These are phyloP conservation scores for Hycleus cichorii DNA, from an alignment of 1,140 invertebrate species.

Conservation along the genomic window DNA sequence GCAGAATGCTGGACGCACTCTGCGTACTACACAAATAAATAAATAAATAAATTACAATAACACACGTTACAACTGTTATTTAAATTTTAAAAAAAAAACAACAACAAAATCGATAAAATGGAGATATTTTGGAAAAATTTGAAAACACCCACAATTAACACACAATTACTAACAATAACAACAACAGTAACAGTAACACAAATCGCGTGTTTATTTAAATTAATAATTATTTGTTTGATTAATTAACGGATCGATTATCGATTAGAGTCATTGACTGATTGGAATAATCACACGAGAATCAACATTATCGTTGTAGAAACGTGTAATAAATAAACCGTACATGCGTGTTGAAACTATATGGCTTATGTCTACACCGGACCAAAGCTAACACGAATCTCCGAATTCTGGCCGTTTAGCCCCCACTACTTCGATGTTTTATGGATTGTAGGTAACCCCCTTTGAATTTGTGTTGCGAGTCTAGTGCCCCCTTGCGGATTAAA, in stretches of 20 bases:
- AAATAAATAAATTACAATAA: conserved; percentile 7
- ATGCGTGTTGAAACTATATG: no score
- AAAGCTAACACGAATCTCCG: conserved; percentile 14
- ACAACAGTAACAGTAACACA: neutral
- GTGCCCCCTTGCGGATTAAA: conserved; percentile 6
- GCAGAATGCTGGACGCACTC: conserved; percentile 39
- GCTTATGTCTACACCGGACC: neutral
- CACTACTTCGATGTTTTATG: no score
- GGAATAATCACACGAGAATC: no score
- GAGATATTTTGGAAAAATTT: no score
- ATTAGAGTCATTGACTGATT: neutral
- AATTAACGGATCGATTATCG: neutral
- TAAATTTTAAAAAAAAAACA: neutral
- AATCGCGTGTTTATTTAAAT: neutral
- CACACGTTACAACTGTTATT: neutral
- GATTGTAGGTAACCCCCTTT: no score
- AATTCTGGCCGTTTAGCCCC: conserved; percentile 8
- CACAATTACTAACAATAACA: neutral
- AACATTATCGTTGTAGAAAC: no score
- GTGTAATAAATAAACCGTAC: no score
- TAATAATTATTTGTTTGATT: neutral
- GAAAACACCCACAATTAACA: no score
- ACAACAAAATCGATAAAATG: no score
- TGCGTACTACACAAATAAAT: conserved; percentile 24
- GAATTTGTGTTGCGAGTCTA: neutral